phyloP scores from a whole-genome alignment of 2,888 invertebrate species.

The Cryptus armator region DNA sequence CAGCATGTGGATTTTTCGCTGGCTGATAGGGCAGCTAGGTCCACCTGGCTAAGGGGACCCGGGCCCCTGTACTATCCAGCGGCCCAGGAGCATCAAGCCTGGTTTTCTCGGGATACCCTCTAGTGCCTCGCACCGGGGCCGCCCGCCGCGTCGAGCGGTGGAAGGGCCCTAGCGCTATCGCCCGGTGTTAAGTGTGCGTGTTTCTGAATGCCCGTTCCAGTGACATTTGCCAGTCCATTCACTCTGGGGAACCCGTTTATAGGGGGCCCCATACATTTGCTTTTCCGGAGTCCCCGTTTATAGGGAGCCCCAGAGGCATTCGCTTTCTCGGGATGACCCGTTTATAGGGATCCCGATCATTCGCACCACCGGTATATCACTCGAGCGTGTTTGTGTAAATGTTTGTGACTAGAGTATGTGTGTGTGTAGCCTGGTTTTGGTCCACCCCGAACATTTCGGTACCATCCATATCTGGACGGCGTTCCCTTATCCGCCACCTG shows the following conservation, averaged over 20 bases:
- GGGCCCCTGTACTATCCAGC: slow-evolving; percentile 56
- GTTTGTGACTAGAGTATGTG: background rate
- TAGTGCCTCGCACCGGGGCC: background rate
- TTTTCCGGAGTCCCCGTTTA: background rate
- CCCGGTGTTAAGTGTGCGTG: background rate
- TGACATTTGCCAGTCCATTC: slow-evolving; percentile 8
- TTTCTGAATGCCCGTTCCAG: background rate
- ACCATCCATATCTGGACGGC: slow-evolving; percentile 9
- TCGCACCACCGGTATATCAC: background rate
- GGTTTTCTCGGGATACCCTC: slow-evolving; percentile 33
- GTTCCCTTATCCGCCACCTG: slow-evolving; percentile 35
- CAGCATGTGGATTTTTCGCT: slow-evolving; percentile 28
- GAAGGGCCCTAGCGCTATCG: background rate
- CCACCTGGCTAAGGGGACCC: slow-evolving; percentile 34
- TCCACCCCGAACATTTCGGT: slow-evolving; percentile 35
- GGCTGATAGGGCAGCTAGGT: slow-evolving; percentile 52
- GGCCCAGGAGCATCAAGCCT: slow-evolving; percentile 41
- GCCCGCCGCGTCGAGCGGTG: background rate
- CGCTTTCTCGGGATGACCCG: slow-evolving; percentile 1
- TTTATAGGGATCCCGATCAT: slow-evolving; percentile 5
- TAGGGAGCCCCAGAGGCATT: background rate
- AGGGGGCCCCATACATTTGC: slow-evolving; percentile 3
- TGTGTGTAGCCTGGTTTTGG: slow-evolving; percentile 26
- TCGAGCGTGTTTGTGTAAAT: background rate
- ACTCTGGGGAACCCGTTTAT: slow-evolving; percentile 26